Evolutionary conservation across 2,888 invertebrate species (phyloP), one percentile per base, ranked within the genome.

Genomic region (Diadegma fenestrale): DNA sequence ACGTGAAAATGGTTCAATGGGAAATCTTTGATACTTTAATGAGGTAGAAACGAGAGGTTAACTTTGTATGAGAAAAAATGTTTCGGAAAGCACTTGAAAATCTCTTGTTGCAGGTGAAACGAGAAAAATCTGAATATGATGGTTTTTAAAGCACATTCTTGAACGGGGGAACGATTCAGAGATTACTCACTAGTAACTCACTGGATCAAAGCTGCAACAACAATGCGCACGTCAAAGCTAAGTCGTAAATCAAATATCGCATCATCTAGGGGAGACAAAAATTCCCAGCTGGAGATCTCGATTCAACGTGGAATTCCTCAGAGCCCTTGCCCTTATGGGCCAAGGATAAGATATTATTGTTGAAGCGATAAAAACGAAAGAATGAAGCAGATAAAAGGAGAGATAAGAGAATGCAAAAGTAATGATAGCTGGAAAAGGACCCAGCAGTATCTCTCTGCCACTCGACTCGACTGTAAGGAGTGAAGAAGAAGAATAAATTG

Each of bases 401-500:
- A 61, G 45, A 61, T 79, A 71, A 45, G 61, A 14, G 45, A 79
- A 71, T 79, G 54, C 77, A 54, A 33, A 19, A 69, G 48, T 61
- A 45, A 79, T 79, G 51, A 33, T 45, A 33, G 41, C 37, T 1
- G 63, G 45, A 48, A 37, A 51, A 68, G 19, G 51, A 51, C n/a
- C 63, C 0, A 77, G 58, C 78, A 48, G 61, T 79, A 71, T 79
- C 69, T 69, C 37, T 30, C 22, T 8, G 78, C 69, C 17, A 72
- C 80, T 80, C 64, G 68, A 78, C 58, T 37, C 71, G 22, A 72
- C 37, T 22, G 22, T 73, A 58, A 80, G 66, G 64, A 72, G 72
- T 58, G 72, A 73, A 41, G 79, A 73, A 41, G 79, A 83, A 61
- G 68, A 79, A 83, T 75, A 73, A 83, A 64, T 83, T 83, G 73